Base-by-base conservation (phyloP, 1,140 invertebrate species). In the Drosophila tristis region DNA sequence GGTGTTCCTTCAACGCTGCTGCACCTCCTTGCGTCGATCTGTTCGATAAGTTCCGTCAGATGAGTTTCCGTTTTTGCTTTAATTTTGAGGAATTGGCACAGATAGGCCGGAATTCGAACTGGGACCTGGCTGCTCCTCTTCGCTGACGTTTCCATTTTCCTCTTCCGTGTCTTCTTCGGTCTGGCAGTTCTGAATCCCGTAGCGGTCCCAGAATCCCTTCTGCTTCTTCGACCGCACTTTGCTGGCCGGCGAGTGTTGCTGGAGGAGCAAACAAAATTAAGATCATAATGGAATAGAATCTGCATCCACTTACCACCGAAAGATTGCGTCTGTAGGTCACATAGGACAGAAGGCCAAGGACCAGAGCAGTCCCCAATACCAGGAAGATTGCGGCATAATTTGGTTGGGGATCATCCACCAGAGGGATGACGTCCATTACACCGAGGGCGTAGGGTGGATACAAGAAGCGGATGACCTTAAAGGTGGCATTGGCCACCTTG, bases 381-480 rank as follows among this genome's bases (percentile, higher is more conserved):
- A 4, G 4, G 26, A 7, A 29, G 5, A 29, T 29, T 6, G 2
- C 2, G 6, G 26, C 26, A 29, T 1, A 0, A 15, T 23, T 45
- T 13, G 50, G 13, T 25, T 63, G 16, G 20, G 71, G 71, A 50
- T 42, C 39, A 11, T 7, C 11, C 25, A 74, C 67, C 35, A 45
- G 35, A 1, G 31, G 50, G 8, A 26, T 47, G 8, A 74, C 9
- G 7, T 61, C 7, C 9, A 74, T 57, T 5, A 5, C 11, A 5
- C 51, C 23, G 11, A 56, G 1, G 8, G 44, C 67, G 11, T n/a
- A 63, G 9, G 71, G 71, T 2, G 71, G 67, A 35, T 72, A 74
- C 5, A 74, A 44, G 16, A 74, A 74, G 20, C 71, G 35, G 6
- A 55, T 6, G 4, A 74, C 5, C 43, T 72, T 74, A 26, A 29